A percentile compares a stretch with the other conserved stretches of the same genome.
Evolutionary conservation across 2,113 vertebrate genomes (phyloP).

Genomic region (Megalops atlanticus): DNA sequence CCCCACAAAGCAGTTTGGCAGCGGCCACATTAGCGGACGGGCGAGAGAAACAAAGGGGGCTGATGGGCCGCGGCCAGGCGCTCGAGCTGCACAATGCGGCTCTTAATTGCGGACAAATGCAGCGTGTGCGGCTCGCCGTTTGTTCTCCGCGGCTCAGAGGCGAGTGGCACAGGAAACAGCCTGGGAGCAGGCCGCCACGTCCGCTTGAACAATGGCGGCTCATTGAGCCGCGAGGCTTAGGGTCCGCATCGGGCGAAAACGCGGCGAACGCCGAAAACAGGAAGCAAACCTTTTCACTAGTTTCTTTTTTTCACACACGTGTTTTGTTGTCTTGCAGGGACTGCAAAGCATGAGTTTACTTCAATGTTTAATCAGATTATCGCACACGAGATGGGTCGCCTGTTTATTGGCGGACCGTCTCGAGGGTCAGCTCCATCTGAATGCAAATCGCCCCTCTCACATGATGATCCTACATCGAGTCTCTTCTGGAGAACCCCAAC

Average conservation of each 20-base stretch:
- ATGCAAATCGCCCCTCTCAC: too few species aligned
- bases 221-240: not conserved
- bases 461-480: too few species aligned
- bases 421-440: too few species aligned
- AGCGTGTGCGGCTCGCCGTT: not conserved
- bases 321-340: too few species aligned
- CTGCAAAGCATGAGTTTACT: too few species aligned
- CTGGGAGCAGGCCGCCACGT: not conserved
- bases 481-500: too few species aligned
- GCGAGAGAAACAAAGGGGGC: slow-evolving; percentile 6
- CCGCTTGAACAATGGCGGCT: not conserved
- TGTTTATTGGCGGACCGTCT: too few species aligned
- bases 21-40: not conserved
- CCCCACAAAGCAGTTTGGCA: not conserved
- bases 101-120: slow-evolving; percentile 14
- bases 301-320: too few species aligned
- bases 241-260: not conserved
- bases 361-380: too few species aligned
- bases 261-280: not conserved
- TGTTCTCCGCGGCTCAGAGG: slow-evolving; percentile 1
- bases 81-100: slow-evolving; percentile 5
- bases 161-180: not conserved
- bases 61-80: not conserved
- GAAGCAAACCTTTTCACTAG: not conserved
- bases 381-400: too few species aligned